A percentile compares a stretch with the other conserved stretches of the same genome.
phyloP scores from a whole-genome alignment of 1,140 invertebrate species.

The Atta colombica region DNA sequence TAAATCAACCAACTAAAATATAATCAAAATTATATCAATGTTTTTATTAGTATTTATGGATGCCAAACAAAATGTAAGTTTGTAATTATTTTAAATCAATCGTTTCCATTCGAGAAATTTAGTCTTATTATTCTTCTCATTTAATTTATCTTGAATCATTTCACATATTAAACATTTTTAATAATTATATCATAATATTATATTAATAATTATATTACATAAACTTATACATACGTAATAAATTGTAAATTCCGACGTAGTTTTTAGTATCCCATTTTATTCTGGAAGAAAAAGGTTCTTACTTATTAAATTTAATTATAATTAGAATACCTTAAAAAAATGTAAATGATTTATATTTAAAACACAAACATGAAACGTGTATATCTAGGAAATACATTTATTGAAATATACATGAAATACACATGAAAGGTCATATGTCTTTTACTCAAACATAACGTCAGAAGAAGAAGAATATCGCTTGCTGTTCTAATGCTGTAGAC shows the following conservation, averaged over 20 bases:
- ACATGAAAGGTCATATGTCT: not conserved
- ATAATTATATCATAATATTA: too few relatives aligned
- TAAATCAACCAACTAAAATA: not conserved
- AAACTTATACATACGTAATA: too few relatives aligned
- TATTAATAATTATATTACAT: too few relatives aligned
- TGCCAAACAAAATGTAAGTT: not conserved
- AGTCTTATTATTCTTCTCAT: not conserved
- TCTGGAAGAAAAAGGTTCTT: not conserved
- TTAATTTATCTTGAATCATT: not conserved
- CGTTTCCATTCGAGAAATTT: not conserved
- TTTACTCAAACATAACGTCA: slow-evolving; percentile 15
- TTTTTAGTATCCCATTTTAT: not conserved
- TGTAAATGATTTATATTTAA: not conserved
- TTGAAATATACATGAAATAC: not conserved
- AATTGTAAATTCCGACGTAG: not conserved
- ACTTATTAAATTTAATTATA: not conserved
- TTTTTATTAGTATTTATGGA: not conserved
- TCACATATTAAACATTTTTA: too few relatives aligned
- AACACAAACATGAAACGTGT: not conserved
- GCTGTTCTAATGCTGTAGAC: slow-evolving; percentile 20
- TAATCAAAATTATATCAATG: not conserved
- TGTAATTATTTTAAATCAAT: not conserved
- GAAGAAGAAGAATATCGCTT: not conserved
- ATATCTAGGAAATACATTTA: not conserved
- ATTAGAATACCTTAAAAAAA: not conserved